Evolutionary conservation across 1,140 invertebrate species (phyloP), one percentile per base, ranked within the genome.

Genomic region (Cheumatopsyche charites): DNA sequence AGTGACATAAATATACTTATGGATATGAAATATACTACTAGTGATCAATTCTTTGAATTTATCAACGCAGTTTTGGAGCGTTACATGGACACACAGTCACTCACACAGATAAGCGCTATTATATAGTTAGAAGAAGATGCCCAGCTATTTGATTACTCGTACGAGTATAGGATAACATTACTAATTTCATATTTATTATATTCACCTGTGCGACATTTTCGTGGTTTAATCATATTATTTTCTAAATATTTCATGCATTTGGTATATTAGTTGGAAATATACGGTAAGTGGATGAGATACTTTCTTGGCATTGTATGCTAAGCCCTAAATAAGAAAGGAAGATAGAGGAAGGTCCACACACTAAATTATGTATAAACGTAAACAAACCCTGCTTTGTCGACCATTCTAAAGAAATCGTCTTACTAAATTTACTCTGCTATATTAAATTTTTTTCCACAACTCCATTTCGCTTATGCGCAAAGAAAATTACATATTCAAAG

Each of bases 281-380:
- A n/a, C 43, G 55, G 2, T 21, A 19, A 58, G 21, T 58, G 55
- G 55, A 19, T 26, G 55, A 36, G 55, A 58, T 25, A 58, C 23
- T 58, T 58, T 58, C 55, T 58, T 58, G 21, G 19, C 55, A 58
- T 58, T 58, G 55, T 58, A 58, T 58, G 55, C 13, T 58, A 58
- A 58, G 55, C 55, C 55, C 23, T 58, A 58, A 58, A 58, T 58
- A 58, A 58, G 55, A 58, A 25, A 58, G 55, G 21, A 58, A 25
- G 55, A 58, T 58, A 23, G 17, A 26, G 55, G 55, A 58, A 58
- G 55, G 55, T 58, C 55, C 55, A 58, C 55, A 58, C 23, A 58
- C 55, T 58, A 58, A 58, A 58, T 58, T 58, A 58, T 58, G 55
- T 58, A 58, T 58, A 58, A 25, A 58, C 19, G 55, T 58, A 58